Conservation (phyloP, 2,113 vertebrate species). For the Hemiscyllium ocellatum region DNA sequence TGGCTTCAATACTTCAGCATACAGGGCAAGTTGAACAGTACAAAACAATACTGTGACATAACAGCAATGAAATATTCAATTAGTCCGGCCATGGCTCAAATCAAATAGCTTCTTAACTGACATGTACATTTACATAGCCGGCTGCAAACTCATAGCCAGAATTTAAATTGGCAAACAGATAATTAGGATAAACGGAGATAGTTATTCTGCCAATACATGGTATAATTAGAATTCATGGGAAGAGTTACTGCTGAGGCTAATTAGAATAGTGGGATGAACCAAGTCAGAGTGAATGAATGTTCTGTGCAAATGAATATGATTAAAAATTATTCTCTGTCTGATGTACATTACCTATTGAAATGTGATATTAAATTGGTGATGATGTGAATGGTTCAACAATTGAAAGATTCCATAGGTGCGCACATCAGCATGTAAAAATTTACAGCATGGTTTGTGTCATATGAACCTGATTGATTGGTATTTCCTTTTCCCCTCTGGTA, state of each 20-base stretch:
- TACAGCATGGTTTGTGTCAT: neutral
- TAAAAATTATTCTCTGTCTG: constrained; percentile 33
- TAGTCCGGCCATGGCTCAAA: constrained; percentile 71
- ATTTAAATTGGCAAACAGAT: constrained; percentile 77
- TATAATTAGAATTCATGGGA: constrained; percentile 66
- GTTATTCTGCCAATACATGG: constrained; percentile 60
- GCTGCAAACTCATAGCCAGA: constrained; percentile 70
- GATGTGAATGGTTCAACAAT: neutral
- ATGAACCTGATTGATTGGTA: neutral
- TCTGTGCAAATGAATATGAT: constrained; percentile 31
- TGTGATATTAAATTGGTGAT: neutral
- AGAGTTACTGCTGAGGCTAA: constrained; percentile 62
- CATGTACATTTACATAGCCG: constrained; percentile 72
- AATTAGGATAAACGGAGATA: constrained; percentile 73
- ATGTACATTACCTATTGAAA: neutral
- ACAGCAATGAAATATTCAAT: constrained; percentile 76
- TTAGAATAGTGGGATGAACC: constrained; percentile 51
- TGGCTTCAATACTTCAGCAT: neutral
- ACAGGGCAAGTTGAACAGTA: neutral
- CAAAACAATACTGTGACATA: constrained; percentile 41
- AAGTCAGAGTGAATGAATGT: constrained; percentile 13
- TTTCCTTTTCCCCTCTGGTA: neutral
- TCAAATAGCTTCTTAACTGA: constrained; percentile 79
- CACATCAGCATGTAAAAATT: neutral
- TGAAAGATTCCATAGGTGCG: constrained; percentile 5